Percentiles rank a stretch among this genome's conserved stretches.
phyloP scores from a whole-genome alignment of 2,888 invertebrate genomes.

The Andrena chrysosceles region DNA sequence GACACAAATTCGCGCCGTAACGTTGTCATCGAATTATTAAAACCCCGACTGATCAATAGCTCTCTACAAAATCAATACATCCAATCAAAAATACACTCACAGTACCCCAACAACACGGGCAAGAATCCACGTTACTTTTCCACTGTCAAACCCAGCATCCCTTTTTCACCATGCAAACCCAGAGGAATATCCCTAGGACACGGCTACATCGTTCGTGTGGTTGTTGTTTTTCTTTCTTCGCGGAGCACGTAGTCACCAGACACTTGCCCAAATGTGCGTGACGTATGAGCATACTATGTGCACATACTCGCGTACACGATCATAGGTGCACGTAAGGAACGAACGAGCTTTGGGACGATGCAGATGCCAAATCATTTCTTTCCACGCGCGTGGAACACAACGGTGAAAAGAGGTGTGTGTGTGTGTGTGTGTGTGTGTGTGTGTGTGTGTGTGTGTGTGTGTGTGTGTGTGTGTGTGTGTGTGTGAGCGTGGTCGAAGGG shows the following conservation, averaged over 20 bases:
- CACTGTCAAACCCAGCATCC: neutral
- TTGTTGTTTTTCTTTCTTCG: constrained; percentile 1
- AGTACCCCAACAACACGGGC: neutral
- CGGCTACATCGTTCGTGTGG: neutral
- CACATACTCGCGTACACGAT: neutral
- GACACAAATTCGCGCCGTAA: neutral
- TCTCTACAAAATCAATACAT: neutral
- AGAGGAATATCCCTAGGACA: neutral
- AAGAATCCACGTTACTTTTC: neutral
- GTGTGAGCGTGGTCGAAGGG: neutral
- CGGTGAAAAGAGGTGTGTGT: neutral
- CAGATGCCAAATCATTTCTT: constrained; percentile 38
- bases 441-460: neutral
- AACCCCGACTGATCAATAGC: neutral
- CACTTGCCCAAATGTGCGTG: constrained; percentile 14
- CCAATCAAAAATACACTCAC: neutral
- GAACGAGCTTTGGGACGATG: constrained; percentile 8
- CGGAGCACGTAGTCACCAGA: constrained; percentile 3
- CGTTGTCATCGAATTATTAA: neutral
- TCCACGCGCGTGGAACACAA: neutral
- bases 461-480: too few relatives aligned
- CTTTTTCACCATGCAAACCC: neutral
- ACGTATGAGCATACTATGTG: neutral
- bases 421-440: neutral
- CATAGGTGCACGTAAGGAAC: neutral